phyloP scores from a whole-genome alignment of 23 tunicate species.

The Phallusia fumigata region DNA sequence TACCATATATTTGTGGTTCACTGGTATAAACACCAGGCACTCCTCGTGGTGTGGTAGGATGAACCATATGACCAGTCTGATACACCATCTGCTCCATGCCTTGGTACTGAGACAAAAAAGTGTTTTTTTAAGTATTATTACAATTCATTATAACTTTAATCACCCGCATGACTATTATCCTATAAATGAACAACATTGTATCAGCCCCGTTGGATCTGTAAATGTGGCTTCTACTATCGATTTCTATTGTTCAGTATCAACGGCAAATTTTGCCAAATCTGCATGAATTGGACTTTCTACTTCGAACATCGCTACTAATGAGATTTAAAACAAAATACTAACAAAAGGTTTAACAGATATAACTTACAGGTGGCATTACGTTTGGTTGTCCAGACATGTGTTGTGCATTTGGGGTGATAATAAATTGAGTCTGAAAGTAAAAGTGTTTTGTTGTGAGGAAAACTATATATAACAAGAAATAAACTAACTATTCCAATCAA shows the following conservation, averaged over 20 bases:
- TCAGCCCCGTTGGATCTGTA: too few species aligned
- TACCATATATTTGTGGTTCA: constrained; percentile 10
- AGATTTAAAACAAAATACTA: not conserved
- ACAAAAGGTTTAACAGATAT: not conserved
- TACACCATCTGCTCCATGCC: constrained; percentile 28
- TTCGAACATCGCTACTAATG: too few species aligned
- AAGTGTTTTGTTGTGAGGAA: not conserved
- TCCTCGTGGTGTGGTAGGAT: not conserved
- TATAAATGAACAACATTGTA: too few species aligned
- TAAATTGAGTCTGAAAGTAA: not conserved
- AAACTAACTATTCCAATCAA: too few species aligned
- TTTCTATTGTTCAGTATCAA: too few species aligned
- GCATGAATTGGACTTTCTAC: too few species aligned
- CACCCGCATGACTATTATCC: too few species aligned
- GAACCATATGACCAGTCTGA: constrained; percentile 12
- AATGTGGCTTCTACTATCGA: too few species aligned
- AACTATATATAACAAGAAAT: not conserved
- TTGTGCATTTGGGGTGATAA: not conserved
- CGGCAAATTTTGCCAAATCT: too few species aligned
- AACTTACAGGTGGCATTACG: not conserved
- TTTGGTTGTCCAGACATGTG: not conserved
- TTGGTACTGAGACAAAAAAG: not conserved
- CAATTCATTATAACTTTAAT: too few species aligned
- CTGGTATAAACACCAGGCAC: not conserved
- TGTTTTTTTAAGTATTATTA: not conserved